phyloP scores from a whole-genome alignment of 2,113 vertebrate species.

The Pseudorasbora parva region DNA sequence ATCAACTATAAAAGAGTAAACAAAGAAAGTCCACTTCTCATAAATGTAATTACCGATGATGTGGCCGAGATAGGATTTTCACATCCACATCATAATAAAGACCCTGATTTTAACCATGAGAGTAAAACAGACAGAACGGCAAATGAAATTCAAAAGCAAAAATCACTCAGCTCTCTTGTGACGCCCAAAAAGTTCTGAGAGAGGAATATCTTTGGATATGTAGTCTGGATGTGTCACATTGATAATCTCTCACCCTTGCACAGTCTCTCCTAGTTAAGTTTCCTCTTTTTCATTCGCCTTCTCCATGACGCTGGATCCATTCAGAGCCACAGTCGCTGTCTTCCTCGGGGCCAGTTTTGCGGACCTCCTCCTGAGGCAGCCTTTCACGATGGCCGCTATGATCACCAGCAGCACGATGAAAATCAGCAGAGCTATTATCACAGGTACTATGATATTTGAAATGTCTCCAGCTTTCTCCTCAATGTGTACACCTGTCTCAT shows the following conservation, averaged over 20 bases:
- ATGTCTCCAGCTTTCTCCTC: not conserved
- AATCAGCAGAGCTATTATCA: conserved; percentile 58
- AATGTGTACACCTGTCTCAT: fast-evolving
- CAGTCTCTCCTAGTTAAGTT: conserved; percentile 14
- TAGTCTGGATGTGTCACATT: conserved; percentile 6
- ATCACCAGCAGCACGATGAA: conserved; percentile 64
- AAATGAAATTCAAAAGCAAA: conserved; percentile 8
- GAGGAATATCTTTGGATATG: not conserved
- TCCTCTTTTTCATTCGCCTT: conserved; percentile 61
- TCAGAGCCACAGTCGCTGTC: conserved; percentile 44
- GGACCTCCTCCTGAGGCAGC: conserved; percentile 60
- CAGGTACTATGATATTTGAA: conserved; percentile 58
- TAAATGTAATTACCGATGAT: not conserved
- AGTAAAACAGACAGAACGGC: not conserved
- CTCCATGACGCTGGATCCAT: conserved; percentile 53
- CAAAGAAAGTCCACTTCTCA: not conserved
- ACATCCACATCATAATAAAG: not conserved
- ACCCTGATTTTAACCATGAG: conserved; percentile 25
- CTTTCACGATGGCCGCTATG: conserved; percentile 63
- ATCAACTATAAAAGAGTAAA: not conserved
- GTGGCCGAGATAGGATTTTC: not conserved
- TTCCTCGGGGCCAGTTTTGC: conserved; percentile 52
- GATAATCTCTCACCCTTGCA: not conserved
- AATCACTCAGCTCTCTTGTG: not conserved
- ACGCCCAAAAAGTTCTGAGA: not conserved